Percentiles rank a stretch among this genome's conserved stretches.
Evolutionary conservation across 2,888 invertebrate species (phyloP).

Genomic region (Hydrotaea diabolus): DNA sequence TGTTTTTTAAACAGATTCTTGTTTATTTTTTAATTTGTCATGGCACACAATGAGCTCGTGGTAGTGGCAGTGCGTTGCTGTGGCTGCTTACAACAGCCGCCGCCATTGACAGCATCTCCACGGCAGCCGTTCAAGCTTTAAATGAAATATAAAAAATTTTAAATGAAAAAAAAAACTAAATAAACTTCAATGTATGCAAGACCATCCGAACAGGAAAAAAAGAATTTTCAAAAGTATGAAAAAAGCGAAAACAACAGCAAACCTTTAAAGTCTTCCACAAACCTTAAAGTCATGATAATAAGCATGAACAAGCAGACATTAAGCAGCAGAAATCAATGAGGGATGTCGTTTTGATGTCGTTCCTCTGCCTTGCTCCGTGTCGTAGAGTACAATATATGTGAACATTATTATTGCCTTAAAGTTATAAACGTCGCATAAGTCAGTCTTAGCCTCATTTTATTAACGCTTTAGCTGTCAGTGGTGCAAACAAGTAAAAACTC

Average conservation of each 20-base stretch:
- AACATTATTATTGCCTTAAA: conserved; percentile 57
- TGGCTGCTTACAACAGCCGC: conserved; percentile 26
- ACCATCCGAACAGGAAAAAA: background rate
- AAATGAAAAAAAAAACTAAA: background rate
- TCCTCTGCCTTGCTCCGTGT: background rate
- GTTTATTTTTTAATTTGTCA: conserved; percentile 66
- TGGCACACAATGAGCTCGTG: conserved; percentile 46
- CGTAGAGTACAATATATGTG: conserved; percentile 46
- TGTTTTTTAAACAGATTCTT: conserved; percentile 66
- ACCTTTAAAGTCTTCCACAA: conserved; percentile 18
- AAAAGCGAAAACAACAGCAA: background rate
- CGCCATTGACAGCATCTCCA: too few species aligned
- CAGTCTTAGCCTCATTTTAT: conserved; percentile 64
- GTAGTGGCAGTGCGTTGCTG: conserved; percentile 27
- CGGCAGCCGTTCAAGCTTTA: conserved; percentile 19
- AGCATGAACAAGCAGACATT: conserved; percentile 60
- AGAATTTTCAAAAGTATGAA: background rate
- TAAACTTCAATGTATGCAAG: background rate
- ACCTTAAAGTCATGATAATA: conserved; percentile 56
- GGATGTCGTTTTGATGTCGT: background rate
- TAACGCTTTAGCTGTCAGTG: conserved; percentile 55
- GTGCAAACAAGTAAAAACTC: background rate
- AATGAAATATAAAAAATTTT: background rate
- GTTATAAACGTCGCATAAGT: conserved; percentile 64
- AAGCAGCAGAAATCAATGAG: conserved; percentile 46